Base-by-base conservation (phyloP, 2,888 invertebrate genomes). In the Amiota communis region DNA sequence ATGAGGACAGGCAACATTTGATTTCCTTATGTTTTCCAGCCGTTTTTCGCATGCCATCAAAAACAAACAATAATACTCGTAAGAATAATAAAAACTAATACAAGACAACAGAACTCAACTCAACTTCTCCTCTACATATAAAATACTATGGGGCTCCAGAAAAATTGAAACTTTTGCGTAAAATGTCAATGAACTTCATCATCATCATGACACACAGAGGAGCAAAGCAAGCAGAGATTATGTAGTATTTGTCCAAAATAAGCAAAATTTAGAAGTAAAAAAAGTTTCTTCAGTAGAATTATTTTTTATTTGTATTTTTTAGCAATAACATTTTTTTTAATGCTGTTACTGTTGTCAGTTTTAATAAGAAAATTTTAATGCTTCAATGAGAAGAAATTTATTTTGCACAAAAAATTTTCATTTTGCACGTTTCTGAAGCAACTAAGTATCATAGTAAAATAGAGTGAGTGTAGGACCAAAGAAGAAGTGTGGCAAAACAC, bases 121-220 rank as follows among this genome's bases (percentile, higher is more conserved):
- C 36, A 36, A 6, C 36, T 36, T 36, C 36, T 36, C 36, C 6
- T 36, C 36, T 36, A n/a, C n/a, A n/a, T n/a, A 36, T 36, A 53
- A 53, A 23, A 23, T 23, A 23, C 3, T 23, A 23, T 63, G 63
- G 11, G 63, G 36, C 46, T 23, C 63, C 65, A 67, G 17, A 12
- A 15, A 13, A 17, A 17, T 10, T 17, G 23, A 51, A 68, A 23
- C 53, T 53, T 47, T 53, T 53, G 67, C 48, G 23, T n/a, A 15
- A 68, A 67, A 68, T 68, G 67, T 68, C 67, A 68, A 68, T 68
- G 67, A 68, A 68, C 67, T 68, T 68, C 67, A 68, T 36, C 36
- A 6, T 36, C 36, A 36, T 36, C 36, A 36, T 36, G 4, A 36
- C 36, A 36, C 36, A 36, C 36, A 36, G 36, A 36, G 36, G 36